Evolutionary conservation across 2,797 vertebrate genomes (phyloP), one percentile per base, ranked within the genome.

Genomic region (Anguilla marmorata): DNA sequence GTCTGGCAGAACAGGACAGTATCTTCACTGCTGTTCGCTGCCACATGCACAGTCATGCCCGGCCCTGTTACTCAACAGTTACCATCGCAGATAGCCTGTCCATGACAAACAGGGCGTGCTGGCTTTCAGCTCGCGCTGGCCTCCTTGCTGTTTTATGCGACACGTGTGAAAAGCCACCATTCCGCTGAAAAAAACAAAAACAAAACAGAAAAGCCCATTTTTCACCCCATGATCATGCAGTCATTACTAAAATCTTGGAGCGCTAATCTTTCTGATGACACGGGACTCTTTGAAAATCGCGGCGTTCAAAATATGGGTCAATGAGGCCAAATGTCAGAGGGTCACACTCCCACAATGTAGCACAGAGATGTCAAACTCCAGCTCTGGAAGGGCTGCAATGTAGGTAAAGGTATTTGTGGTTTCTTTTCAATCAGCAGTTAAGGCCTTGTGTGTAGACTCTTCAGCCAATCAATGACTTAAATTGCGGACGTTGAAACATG

Each of bases 1-100:
- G 69, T 72, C 0, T 72, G 11, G 69, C 69, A 72, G 69, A 72
- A 72, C 69, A 72, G 69, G 69, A 33, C 30, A 41, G 74, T 84
- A 41, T 87, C 63, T 56, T 48, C 48, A 45, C 48, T 74, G n/a
- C 60, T 37, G 2, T 58, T 48, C 37, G 24, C 86, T 48, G 56
- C 21, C 79, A 66, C 79, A 87, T 87, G 79, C 86, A 50, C 27
- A 58, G 56, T 66, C 66, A 86, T 86, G 74, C 41, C 74, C 41
- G 37, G 74, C 33, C 3, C 9, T 76, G 79, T 82, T 82, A n/a
- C 79, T 82, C 79, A 82, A 82, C 45, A 48, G 79, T 82, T 3
- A 21, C 21, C 79, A 69, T n/a, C 6, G 79, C 41, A 27, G 79
- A n/a, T 48, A 82, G 41, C 45, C 45, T 41, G 33, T 41, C 6